A percentile compares a stretch with the other conserved stretches of the same genome.
These are phyloP conservation scores for Phania funesta DNA, from an alignment of 2,888 invertebrate species.

Conservation along the genomic window DNA sequence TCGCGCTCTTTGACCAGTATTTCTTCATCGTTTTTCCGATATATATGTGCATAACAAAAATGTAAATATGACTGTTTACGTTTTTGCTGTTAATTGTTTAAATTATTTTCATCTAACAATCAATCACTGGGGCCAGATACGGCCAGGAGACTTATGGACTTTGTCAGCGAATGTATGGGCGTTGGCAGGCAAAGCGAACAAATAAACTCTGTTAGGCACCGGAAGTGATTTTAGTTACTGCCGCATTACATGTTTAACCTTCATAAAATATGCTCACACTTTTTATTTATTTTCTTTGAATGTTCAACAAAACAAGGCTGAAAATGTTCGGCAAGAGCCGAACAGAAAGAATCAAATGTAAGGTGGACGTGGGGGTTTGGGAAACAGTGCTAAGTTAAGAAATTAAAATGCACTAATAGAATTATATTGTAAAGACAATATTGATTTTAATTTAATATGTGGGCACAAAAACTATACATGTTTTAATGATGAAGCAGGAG, in stretches of 20 bases:
- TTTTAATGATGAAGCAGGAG: too few species aligned
- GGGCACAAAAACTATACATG: too few species aligned
- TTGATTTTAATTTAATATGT: too few species aligned
- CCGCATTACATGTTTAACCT: conserved; percentile 60
- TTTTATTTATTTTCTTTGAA: conserved; percentile 18
- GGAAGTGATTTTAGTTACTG: conserved; percentile 63
- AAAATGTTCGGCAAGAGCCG: not conserved
- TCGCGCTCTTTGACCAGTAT: too few species aligned
- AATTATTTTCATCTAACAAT: conserved; percentile 56
- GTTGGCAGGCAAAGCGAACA: conserved; percentile 11
- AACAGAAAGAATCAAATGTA: not conserved
- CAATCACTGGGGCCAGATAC: conserved; percentile 44
- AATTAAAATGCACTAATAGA: too few species aligned
- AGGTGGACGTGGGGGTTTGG: too few species aligned
- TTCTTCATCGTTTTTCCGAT: too few species aligned
- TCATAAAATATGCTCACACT: conserved; percentile 56
- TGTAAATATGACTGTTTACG: not conserved
- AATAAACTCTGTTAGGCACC: conserved; percentile 49
- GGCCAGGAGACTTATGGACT: not conserved
- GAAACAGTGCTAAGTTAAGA: too few species aligned
- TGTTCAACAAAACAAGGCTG: conserved; percentile 2
- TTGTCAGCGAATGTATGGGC: not conserved
- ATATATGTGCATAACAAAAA: too few species aligned
- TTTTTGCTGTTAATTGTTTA: conserved; percentile 47
- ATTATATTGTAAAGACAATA: too few species aligned